These are phyloP conservation scores for Sminthurinus aureus DNA, from an alignment of 2,888 invertebrate genomes.

Conservation along the genomic window DNA sequence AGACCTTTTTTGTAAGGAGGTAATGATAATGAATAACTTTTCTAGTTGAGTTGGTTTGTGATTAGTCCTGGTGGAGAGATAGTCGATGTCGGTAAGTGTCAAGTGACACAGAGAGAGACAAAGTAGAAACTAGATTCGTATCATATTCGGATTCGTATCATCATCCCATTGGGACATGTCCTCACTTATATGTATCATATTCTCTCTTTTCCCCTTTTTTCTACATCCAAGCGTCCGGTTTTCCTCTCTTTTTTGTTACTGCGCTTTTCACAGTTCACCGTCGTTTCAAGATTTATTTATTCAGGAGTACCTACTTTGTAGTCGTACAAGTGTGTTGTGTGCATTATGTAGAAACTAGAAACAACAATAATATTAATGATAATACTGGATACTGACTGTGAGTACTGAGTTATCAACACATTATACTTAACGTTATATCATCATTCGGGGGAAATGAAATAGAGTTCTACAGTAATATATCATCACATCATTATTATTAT, in stretches of 20 bases:
- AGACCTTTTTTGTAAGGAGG: slow-evolving; percentile 22
- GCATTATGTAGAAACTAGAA: too few species aligned
- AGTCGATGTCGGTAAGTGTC: slow-evolving; percentile 45
- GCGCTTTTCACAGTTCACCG: not conserved
- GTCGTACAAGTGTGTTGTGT: too few species aligned
- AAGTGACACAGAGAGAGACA: slow-evolving; percentile 39
- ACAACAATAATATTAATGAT: too few species aligned
- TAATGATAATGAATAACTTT: slow-evolving; percentile 41
- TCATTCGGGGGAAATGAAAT: too few species aligned
- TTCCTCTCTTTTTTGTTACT: not conserved
- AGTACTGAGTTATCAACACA: too few species aligned
- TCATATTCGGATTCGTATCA: slow-evolving; percentile 41
- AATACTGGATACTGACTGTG: too few species aligned
- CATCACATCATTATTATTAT: too few species aligned
- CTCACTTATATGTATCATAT: not conserved
- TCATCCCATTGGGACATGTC: slow-evolving; percentile 38
- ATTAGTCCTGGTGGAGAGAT: slow-evolving; percentile 43
- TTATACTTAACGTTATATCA: too few species aligned
- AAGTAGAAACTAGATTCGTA: slow-evolving; percentile 37
- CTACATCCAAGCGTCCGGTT: slow-evolving; percentile 10
- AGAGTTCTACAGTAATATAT: too few species aligned
- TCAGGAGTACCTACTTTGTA: too few species aligned
- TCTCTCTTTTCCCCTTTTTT: slow-evolving; percentile 6
- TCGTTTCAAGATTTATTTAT: too few species aligned
- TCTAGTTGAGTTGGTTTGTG: slow-evolving; percentile 41